Evolutionary conservation across 1,140 invertebrate species (phyloP).

Genomic region (Dufourea novaeangliae): DNA sequence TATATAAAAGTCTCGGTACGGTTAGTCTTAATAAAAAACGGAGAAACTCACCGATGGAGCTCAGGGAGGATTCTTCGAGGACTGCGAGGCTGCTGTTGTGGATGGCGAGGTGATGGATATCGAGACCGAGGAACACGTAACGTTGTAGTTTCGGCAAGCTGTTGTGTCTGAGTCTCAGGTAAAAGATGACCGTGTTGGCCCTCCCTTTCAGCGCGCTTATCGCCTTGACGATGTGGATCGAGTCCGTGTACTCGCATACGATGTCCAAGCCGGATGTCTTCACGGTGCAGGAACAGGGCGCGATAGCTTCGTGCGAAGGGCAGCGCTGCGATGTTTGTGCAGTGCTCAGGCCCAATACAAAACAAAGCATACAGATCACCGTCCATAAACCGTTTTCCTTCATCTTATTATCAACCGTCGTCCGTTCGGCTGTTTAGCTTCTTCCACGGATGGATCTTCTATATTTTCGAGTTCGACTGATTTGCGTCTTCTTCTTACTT

Average conservation of each 20-base stretch:
- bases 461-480: conserved; percentile 23
- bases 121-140: conserved; percentile 92
- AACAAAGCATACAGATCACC: conserved; percentile 49
- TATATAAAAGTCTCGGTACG: too few species aligned
- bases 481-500: not conserved
- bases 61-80: conserved; percentile 92
- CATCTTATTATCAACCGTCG: conserved; percentile 38
- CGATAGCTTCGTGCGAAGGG: conserved; percentile 86
- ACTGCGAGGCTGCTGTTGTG: conserved; percentile 93
- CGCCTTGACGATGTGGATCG: conserved; percentile 87
- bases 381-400: conserved; percentile 51
- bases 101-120: conserved; percentile 92
- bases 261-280: conserved; percentile 94
- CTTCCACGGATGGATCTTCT: conserved; percentile 5
- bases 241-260: conserved; percentile 91
- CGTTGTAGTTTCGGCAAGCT: conserved; percentile 90
- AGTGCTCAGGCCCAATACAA: conserved; percentile 35
- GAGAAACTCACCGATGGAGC: conserved; percentile 87
- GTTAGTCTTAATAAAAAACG: not conserved
- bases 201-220: conserved; percentile 90
- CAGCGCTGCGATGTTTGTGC: conserved; percentile 84
- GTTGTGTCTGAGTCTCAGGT: conserved; percentile 92
- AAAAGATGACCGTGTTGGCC: conserved; percentile 89
- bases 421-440: not conserved
- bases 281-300: conserved; percentile 90